Evolutionary conservation across 2,113 vertebrate genomes (phyloP), one percentile per base, ranked within the genome.

Genomic region (Microcebus jonahi): DNA sequence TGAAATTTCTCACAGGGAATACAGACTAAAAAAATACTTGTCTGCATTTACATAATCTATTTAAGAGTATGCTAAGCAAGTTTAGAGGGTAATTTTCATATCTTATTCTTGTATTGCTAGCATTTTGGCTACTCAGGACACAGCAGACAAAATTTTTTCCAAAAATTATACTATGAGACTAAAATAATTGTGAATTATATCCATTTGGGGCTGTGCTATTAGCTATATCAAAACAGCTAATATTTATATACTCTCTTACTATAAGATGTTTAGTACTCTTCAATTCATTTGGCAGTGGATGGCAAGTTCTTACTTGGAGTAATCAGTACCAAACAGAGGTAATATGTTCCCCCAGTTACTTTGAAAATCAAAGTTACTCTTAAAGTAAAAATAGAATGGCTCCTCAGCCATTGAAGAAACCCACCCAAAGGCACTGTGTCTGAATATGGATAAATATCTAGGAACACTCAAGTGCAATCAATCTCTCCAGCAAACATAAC

Each of bases 41-140:
- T 2, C 25, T 81, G 21, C 15, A 94, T 85, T 93, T 94, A 92
- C 23, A 96, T 84, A 96, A 76, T 59, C 23, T 82, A 53, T 86
- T 88, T 81, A 90, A 83, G 18, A 91, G n/a, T 63, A 57, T n/a
- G 67, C 8, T 50, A 92, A 70, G 8, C 17, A 94, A 84, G 18
- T 57, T 88, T 73, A 82, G 91, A 23, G 27, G 45, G 48, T n/a
- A 90, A 68, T 76, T 94, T 88, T 91, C 36, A 88, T 21, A 88
- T 79, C 27, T 88, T 94, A 93, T 83, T 29, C 39, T 39, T 83
- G 18, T 34, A 63, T 86, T 76, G 79, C 10, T 73, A 27, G 36
- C 81, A 79, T 88, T 94, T 65, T 86, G 77, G 20, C 55, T 81
- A 91, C 27, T 90, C 65, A 45, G 91, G 17, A 83, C 77, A 6